A percentile compares a stretch with the other conserved stretches of the same genome.
These are phyloP conservation scores for Lutjanus campechanus DNA, from an alignment of 2,797 vertebrate species.

Conservation along the genomic window DNA sequence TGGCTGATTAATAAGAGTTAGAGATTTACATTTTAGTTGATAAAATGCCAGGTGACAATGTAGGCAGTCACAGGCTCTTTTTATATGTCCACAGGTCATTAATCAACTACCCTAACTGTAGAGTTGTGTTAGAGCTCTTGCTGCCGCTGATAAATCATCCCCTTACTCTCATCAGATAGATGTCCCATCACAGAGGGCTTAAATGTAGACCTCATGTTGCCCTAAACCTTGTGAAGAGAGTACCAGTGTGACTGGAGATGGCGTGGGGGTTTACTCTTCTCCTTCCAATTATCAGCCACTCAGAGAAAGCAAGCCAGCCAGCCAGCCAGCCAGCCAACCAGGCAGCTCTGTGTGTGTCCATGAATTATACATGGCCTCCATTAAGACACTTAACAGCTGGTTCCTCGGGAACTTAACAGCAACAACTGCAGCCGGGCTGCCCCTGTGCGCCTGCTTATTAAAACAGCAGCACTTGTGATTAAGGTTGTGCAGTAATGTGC, in stretches of 20 bases:
- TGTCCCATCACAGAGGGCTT: constrained; percentile 43
- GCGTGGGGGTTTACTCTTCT: constrained; percentile 41
- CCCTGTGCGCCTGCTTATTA: constrained; percentile 68
- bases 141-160: constrained; percentile 51
- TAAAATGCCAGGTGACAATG: constrained; percentile 45
- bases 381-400: constrained; percentile 82
- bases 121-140: constrained; percentile 36
- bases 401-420: constrained; percentile 63
- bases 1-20: constrained; percentile 18
- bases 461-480: constrained; percentile 73
- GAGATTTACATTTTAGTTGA: constrained; percentile 14
- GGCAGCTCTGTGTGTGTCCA: constrained; percentile 47
- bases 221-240: constrained; percentile 26
- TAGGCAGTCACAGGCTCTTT: constrained; percentile 30
- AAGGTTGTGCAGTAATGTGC: constrained; percentile 62
- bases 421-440: constrained; percentile 46
- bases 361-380: constrained; percentile 80
- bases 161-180: constrained; percentile 33
- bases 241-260: constrained; percentile 26
- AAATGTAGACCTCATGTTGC: constrained; percentile 46
- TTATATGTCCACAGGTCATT: constrained; percentile 50
- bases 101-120: constrained; percentile 44
- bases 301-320: constrained; percentile 37
- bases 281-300: constrained; percentile 67
- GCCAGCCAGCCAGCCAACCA: constrained; percentile 45